Conservation (phyloP, 1,140 invertebrate species). For the Drosophila equinoxialis region DNA sequence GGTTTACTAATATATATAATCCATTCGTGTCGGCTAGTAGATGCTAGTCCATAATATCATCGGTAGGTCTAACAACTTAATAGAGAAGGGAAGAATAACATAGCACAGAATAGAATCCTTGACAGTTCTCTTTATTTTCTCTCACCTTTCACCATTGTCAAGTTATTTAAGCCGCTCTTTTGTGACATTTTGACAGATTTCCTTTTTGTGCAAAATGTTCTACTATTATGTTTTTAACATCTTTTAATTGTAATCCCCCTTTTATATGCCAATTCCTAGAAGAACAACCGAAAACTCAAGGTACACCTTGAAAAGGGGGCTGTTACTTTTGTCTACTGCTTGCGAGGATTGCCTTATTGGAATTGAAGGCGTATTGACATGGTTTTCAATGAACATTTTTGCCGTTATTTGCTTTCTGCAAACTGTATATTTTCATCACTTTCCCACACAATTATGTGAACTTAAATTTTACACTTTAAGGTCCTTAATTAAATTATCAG, state of each 20-base stretch:
- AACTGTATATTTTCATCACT: background rate
- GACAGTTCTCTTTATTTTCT: background rate
- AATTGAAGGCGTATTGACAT: slow-evolving; percentile 1
- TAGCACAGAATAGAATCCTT: background rate
- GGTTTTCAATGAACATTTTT: background rate
- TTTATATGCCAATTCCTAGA: slow-evolving; percentile 50
- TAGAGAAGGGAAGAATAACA: no score
- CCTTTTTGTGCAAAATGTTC: slow-evolving; percentile 5
- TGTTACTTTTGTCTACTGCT: background rate
- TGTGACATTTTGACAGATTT: slow-evolving; percentile 43
- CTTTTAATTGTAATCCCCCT: slow-evolving; percentile 54
- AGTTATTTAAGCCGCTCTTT: slow-evolving; percentile 39
- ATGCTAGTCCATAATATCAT: no score
- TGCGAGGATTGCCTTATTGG: background rate
- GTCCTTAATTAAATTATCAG: slow-evolving; percentile 70
- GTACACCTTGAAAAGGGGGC: background rate
- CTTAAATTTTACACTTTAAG: slow-evolving; percentile 56
- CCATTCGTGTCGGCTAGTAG: no score
- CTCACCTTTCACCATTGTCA: slow-evolving; percentile 24
- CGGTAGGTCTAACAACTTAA: no score
- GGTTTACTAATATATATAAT: no score
- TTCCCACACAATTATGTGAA: slow-evolving; percentile 3
- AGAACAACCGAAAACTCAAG: slow-evolving; percentile 3
- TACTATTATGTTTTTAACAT: slow-evolving; percentile 15
- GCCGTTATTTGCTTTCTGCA: background rate